phyloP scores from a whole-genome alignment of 2,888 invertebrate species.

The Diogma glabrata region DNA sequence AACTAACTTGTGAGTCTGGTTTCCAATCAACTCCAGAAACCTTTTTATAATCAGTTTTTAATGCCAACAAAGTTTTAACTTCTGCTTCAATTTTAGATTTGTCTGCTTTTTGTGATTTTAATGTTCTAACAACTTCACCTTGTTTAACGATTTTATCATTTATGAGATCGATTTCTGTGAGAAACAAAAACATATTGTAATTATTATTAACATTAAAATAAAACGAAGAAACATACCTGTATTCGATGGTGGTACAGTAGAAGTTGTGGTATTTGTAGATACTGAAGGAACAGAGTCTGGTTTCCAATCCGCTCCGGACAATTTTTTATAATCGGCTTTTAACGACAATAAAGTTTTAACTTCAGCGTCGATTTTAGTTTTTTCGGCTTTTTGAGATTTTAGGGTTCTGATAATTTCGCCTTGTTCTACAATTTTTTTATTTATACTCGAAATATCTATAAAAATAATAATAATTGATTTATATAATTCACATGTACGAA shows the following conservation, averaged over 20 bases:
- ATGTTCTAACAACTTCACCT: slow-evolving; percentile 39
- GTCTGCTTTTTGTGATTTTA: slow-evolving; percentile 44
- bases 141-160: slow-evolving; percentile 32
- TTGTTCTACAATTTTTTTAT: slow-evolving; percentile 41
- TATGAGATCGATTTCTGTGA: background rate
- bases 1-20: slow-evolving; percentile 32
- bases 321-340: slow-evolving; percentile 56
- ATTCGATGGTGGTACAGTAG: background rate
- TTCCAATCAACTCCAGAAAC: slow-evolving; percentile 44
- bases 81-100: slow-evolving; percentile 44
- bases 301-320: slow-evolving; percentile 50
- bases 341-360: slow-evolving; percentile 53
- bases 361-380: slow-evolving; percentile 43
- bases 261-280: background rate
- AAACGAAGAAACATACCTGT: too few relatives aligned
- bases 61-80: slow-evolving; percentile 41
- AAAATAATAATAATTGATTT: too few relatives aligned
- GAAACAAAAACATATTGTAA: too few relatives aligned
- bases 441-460: too few relatives aligned
- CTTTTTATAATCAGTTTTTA: slow-evolving; percentile 47
- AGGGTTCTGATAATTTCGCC: slow-evolving; percentile 62
- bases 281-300: slow-evolving; percentile 23
- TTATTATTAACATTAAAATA: too few relatives aligned
- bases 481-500: too few relatives aligned
- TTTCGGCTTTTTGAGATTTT: slow-evolving; percentile 55